A percentile compares a stretch with the other conserved stretches of the same genome.
These are phyloP conservation scores for Siniperca chuatsi DNA, from an alignment of 2,113 vertebrate species.

Conservation along the genomic window DNA sequence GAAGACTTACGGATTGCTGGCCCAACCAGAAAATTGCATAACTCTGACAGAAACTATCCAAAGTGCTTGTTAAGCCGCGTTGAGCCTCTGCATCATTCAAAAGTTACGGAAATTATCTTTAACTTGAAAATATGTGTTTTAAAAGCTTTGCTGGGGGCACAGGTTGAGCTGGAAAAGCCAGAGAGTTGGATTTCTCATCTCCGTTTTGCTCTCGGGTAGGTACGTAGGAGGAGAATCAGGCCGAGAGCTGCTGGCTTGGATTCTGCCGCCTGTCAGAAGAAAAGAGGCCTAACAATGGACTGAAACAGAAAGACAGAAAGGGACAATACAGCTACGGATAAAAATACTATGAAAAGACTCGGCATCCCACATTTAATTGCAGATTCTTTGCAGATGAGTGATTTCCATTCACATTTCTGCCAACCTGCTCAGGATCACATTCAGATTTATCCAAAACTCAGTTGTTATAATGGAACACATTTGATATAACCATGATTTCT, in stretches of 20 bases:
- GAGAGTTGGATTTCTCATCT: constrained; percentile 24
- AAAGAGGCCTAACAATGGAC: constrained; percentile 44
- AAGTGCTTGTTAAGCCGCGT: not conserved
- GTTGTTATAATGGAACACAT: not conserved
- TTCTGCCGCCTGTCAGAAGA: constrained; percentile 44
- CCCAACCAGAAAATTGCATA: constrained; percentile 6
- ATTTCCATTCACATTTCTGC: constrained; percentile 33
- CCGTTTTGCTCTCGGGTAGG: constrained; percentile 14
- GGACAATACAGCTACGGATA: constrained; percentile 13
- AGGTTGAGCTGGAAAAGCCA: constrained; percentile 30
- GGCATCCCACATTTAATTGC: constrained; percentile 4
- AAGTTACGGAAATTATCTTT: constrained; percentile 9
- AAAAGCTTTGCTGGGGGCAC: not conserved
- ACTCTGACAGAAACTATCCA: constrained; percentile 5
- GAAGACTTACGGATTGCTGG: constrained; percentile 10
- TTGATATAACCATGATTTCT: not conserved
- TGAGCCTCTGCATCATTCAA: not conserved
- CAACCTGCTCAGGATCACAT: constrained; percentile 5
- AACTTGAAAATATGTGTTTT: not conserved
- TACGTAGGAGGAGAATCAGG: constrained; percentile 16
- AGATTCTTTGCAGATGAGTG: constrained; percentile 9
- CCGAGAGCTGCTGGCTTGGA: constrained; percentile 28
- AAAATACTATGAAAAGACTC: constrained; percentile 32
- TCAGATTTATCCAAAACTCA: not conserved
- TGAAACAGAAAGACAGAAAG: constrained; percentile 30